Conservation (phyloP, 2,113 vertebrate species). For the Sturnus vulgaris region DNA sequence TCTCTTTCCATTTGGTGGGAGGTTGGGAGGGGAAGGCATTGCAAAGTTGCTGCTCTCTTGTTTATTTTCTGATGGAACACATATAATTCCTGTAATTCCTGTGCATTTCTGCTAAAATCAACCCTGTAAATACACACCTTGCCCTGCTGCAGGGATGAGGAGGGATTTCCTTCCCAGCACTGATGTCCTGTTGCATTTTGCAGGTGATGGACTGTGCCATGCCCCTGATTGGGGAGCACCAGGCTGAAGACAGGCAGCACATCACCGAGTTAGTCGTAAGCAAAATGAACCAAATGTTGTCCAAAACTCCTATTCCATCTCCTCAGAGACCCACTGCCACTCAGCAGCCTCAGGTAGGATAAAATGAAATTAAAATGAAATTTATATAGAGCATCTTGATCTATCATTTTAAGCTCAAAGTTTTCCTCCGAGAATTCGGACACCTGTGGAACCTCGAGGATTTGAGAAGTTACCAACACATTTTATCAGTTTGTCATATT, state of each 20-base stretch:
- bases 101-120: background rate
- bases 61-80: background rate
- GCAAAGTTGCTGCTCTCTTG: background rate
- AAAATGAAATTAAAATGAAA: background rate
- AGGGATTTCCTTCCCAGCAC: background rate
- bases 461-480: accelerated
- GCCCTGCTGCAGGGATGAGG: background rate
- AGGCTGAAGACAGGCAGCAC: slow-evolving; percentile 90
- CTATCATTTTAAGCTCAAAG: background rate
- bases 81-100: accelerated
- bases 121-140: accelerated
- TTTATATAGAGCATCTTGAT: background rate
- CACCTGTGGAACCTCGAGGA: background rate
- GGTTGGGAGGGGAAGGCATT: accelerated
- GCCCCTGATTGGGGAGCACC: slow-evolving; percentile 95
- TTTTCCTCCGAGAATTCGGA: background rate
- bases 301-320: slow-evolving; percentile 82
- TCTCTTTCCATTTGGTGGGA: background rate
- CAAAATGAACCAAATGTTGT: slow-evolving; percentile 88
- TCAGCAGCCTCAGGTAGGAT: slow-evolving; percentile 90
- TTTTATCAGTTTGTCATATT: background rate
- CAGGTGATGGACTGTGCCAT: slow-evolving; percentile 96
- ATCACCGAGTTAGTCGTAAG: slow-evolving; percentile 88
- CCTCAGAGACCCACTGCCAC: slow-evolving; percentile 86
- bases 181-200: background rate